Base-by-base conservation (phyloP, 37 sponge, comb jelly and placozoan genomes). In the Chondrilla cf. caribensis region DNA sequence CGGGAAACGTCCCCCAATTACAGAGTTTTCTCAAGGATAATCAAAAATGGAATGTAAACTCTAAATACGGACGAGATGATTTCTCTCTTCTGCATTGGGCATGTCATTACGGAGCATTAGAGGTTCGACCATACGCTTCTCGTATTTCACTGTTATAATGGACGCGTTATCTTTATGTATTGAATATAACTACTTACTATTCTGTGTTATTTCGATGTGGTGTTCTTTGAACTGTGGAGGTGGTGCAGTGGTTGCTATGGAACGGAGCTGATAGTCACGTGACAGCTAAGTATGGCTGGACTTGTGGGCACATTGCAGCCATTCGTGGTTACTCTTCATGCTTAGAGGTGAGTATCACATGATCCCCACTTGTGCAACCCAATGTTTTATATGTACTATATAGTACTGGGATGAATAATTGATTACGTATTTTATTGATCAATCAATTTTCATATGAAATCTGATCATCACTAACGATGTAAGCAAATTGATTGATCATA, bases 261-360 rank as follows among this genome's bases (percentile, higher is more conserved):
- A 70, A 70, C 2, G 92, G 86, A 28, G 92, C 76, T 42, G 78
- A 81, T 54, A 19, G 57, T 21, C 41, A 22, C 28, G 9, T 54
- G 39, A 60, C 31, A 1, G 57, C 86, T 2, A 79, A 57, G n/a
- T 85, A 84, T 14, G 90, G 90, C 1, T 91, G 92, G 92, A 82
- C 86, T 26, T 84, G 82, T 55, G 85, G 44, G 37, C 92, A 91
- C 58, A 58, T 91, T 58, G 87, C 85, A 60, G 89, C 92, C 54
- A 91, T 91, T 51, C 60, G 86, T 57, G 92, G 92, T 6, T 77
- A 82, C 19, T 60, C 76, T 25, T 47, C 39, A 6, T 91, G 92
- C 57, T 39, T 91, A 17, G 44, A 87, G 82, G 92, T 86, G 38
- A 11, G 62, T 32, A n/a, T n/a, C n/a, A n/a, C n/a, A n/a, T n/a